These are phyloP conservation scores for Desmophyllum pertusum DNA, from an alignment of 92 coral and sea anemone species.

Conservation along the genomic window DNA sequence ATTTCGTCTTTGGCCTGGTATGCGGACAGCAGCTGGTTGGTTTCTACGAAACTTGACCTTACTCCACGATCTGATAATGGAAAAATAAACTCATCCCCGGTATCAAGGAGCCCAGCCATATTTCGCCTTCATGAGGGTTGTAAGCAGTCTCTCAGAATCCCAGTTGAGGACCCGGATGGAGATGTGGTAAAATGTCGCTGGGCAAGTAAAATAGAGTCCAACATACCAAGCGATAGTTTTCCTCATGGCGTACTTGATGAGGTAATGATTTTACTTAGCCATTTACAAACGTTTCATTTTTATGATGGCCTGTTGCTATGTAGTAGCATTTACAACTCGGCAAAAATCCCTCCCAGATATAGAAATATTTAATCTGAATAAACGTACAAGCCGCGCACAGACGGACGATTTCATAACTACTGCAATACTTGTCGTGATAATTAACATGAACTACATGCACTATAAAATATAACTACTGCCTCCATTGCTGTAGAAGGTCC, in stretches of 20 bases:
- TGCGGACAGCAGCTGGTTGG: background rate
- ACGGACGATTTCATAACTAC: too few species aligned
- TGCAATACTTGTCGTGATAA: too few species aligned
- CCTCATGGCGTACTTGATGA: background rate
- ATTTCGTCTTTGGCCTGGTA: constrained; percentile 14
- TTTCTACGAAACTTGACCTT: background rate
- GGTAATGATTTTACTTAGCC: constrained; percentile 13
- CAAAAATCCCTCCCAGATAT: too few species aligned
- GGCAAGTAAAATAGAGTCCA: constrained; percentile 36
- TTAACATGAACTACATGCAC: too few species aligned
- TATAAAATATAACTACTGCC: background rate
- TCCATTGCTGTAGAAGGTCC: too few species aligned
- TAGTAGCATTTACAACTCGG: too few species aligned
- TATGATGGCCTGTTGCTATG: too few species aligned
- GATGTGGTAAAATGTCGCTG: constrained; percentile 55
- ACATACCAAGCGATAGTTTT: background rate
- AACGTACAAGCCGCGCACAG: too few species aligned
- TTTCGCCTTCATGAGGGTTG: constrained; percentile 54
- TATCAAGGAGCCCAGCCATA: constrained; percentile 57
- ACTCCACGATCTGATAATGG: constrained; percentile 48
- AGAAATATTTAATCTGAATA: too few species aligned
- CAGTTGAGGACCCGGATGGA: constrained; percentile 64
- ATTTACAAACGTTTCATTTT: too few species aligned
- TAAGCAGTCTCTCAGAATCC: constrained; percentile 43
- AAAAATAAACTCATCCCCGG: constrained; percentile 61